Evolutionary conservation across 2,113 vertebrate genomes (phyloP).

Genomic region (Eclectus roratus): DNA sequence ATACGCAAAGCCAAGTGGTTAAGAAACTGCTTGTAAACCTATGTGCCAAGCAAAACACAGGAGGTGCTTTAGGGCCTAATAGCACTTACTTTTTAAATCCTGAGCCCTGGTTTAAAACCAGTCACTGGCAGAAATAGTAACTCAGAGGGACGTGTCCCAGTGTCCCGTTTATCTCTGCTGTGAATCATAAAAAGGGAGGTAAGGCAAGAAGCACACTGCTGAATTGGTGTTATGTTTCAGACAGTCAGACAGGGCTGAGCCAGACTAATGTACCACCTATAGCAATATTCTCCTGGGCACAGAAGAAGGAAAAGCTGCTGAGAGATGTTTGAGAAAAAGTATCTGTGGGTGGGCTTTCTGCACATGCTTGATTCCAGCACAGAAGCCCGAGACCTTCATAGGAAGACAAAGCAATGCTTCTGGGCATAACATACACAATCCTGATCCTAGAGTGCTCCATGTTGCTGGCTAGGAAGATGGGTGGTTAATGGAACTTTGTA

Average conservation of each 20-base stretch:
- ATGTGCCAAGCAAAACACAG: neutral
- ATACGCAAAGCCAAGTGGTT: neutral
- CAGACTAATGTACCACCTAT: neutral
- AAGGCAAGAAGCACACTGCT: neutral
- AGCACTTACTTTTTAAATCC: neutral
- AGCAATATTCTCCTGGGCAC: neutral
- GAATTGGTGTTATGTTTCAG: constrained; percentile 12
- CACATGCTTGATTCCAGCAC: neutral
- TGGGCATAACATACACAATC: neutral
- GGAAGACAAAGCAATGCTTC: neutral
- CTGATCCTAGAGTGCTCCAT: neutral
- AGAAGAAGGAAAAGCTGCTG: neutral
- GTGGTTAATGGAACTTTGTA: constrained; percentile 29
- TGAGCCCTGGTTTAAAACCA: neutral
- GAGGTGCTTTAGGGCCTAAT: neutral
- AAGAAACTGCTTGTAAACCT: neutral
- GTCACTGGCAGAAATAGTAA: neutral
- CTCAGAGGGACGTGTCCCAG: neutral
- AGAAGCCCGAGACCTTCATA: neutral
- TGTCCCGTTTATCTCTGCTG: neutral
- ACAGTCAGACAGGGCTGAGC: neutral
- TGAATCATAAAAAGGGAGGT: neutral
- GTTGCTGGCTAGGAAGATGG: neutral
- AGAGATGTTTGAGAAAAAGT: neutral
- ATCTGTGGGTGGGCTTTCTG: neutral